These are phyloP conservation scores for Podiceps cristatus DNA, from an alignment of 2,113 vertebrate species.

Conservation along the genomic window DNA sequence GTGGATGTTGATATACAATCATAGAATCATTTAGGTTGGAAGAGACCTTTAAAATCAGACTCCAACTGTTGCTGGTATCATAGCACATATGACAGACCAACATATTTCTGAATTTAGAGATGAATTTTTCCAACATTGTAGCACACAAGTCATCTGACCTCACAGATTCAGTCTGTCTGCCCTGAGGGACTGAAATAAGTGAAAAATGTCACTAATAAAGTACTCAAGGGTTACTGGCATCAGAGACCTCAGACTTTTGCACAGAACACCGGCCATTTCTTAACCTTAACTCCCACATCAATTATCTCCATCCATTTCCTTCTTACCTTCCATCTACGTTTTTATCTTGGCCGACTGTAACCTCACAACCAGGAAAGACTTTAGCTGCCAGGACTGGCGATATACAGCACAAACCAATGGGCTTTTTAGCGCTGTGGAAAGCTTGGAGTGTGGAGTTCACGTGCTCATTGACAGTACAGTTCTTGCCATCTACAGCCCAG, in stretches of 20 bases:
- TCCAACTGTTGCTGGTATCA: background rate
- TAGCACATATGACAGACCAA: background rate
- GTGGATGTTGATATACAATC: background rate
- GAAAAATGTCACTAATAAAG: background rate
- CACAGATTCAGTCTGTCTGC: background rate
- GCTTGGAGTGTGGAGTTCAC: constrained; percentile 78
- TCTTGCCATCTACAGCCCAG: constrained; percentile 86
- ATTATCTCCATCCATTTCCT: background rate
- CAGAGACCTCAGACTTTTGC: background rate
- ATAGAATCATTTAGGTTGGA: too few species aligned
- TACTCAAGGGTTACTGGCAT: background rate
- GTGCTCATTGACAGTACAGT: constrained; percentile 76
- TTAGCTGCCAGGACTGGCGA: constrained; percentile 83
- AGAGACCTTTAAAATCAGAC: too few species aligned
- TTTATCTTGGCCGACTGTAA: constrained; percentile 80
- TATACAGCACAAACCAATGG: constrained; percentile 85
- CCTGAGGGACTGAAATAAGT: background rate
- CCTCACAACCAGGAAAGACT: constrained; percentile 83
- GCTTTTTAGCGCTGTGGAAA: constrained; percentile 79
- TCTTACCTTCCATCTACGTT: constrained; percentile 49
- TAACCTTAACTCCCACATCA: background rate
- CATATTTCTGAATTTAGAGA: background rate
- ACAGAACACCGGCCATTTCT: background rate
- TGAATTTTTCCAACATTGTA: accelerated
- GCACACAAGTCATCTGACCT: background rate